Evolutionary conservation across 2,888 invertebrate species (phyloP), one percentile per base, ranked within the genome.

Genomic region (Drosophila helvetica): DNA sequence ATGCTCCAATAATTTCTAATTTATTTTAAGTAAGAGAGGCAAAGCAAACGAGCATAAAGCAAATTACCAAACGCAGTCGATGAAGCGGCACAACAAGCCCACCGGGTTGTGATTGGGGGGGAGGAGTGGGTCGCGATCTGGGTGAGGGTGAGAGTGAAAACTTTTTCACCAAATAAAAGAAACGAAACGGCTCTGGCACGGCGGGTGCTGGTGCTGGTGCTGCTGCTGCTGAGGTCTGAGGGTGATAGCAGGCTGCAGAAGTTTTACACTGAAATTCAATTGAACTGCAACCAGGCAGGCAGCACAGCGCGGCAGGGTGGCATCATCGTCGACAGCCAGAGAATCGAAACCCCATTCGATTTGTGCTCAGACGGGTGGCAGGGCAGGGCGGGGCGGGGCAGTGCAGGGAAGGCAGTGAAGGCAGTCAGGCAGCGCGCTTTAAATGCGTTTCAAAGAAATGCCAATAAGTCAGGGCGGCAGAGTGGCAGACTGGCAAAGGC

Each of bases 1-100:
- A 75, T 77, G 77, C 79, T 84, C 70, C 75, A 87, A 89, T 85
- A 79, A 89, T 87, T 79, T 89, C 75, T 85, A 89, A 89, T 87
- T 87, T 89, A 79, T 79, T 81, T 87, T 74, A 74, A 77, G 65
- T 77, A 65, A 74, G 69, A 53, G 68, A 53, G 68, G 58, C 74
- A 85, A 77, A 63, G 67, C 67, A 72, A 85, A 74, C 66, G 77
- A 63, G 71, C 72, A 79, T 79, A 74, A 85, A 77, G 68, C 79
- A 79, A 88, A 84, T 77, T 75, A 77, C 77, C 55, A 75, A 69
- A 48, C 61, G 69, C 69, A 76, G 75, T 83, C 86, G 78, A 78
- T 70, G 72, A 67, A 61, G 72, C 72, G 72, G 69, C 74, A 64
- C 72, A 71, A 62, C 56, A 64, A 61, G 69, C 52, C 38, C 2